Percentiles rank a stretch among this genome's conserved stretches.
phyloP scores from a whole-genome alignment of 2,797 vertebrate genomes.

The Saxicola maurus region DNA sequence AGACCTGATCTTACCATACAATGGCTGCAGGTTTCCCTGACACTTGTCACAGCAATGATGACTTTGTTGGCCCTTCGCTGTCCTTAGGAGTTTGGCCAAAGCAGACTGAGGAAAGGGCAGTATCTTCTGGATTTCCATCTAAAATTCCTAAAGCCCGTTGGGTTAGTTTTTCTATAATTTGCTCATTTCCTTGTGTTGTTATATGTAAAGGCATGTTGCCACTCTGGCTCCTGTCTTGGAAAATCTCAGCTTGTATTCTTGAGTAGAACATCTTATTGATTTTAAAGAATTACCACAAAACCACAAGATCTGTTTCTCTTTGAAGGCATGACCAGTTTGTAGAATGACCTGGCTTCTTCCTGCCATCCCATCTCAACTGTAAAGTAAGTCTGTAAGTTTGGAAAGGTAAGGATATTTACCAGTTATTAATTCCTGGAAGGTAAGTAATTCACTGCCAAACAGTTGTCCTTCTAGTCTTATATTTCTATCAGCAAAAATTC shows the following conservation, averaged over 20 bases:
- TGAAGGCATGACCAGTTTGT: background rate
- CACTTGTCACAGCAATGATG: background rate
- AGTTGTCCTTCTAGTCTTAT: background rate
- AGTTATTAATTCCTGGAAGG: slow-evolving; percentile 1
- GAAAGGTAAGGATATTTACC: background rate
- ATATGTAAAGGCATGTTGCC: slow-evolving; percentile 12
- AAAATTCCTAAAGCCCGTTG: background rate
- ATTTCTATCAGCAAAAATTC: background rate
- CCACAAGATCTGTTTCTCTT: background rate
- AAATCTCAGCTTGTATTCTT: slow-evolving; percentile 23
- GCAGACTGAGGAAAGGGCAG: background rate
- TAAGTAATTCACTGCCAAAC: background rate
- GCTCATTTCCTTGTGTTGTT: slow-evolving; percentile 3
- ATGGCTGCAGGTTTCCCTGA: background rate
- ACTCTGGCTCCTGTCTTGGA: slow-evolving; percentile 41
- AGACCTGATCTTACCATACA: background rate
- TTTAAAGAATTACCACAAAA: background rate
- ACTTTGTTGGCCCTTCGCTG: background rate
- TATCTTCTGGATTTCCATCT: background rate
- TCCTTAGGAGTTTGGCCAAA: background rate
- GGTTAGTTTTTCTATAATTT: background rate
- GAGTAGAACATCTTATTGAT: background rate
- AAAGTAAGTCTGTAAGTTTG: background rate
- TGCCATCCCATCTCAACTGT: background rate
- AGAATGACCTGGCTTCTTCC: background rate